Evolutionary conservation across 2,888 invertebrate species (phyloP), one percentile per base, ranked within the genome.

Genomic region (Catocala nupta): DNA sequence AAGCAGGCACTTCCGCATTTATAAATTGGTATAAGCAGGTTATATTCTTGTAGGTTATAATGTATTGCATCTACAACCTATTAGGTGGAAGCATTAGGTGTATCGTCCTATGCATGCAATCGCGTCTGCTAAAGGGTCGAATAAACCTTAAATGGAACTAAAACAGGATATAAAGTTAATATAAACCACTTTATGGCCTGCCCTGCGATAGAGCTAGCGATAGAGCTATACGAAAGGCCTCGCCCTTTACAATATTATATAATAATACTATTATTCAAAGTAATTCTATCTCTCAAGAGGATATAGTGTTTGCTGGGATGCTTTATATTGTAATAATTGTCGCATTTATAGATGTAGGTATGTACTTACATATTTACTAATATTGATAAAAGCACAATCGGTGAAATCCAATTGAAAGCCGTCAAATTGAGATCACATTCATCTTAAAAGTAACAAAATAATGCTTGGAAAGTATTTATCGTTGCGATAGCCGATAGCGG

Each of bases 111-210:
- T 43, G 33, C 33, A n/a, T 9, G 49, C 34, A 0, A n/a, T 39
- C n/a, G 34, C 47, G 25, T 36, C 47, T 11, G 52, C 9, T 49
- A 13, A 68, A 70, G 65, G 63, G 43, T 51, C 57, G 59, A 69
- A 16, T 50, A 59, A 76, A 68, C 79, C 77, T 80, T 85, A 89
- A 88, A 74, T 85, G 82, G 86, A 84, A 84, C 79, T 86, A 87
- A 88, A 89, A 74, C 78, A 71, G 77, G 78, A 84, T 81, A 83
- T 88, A 87, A 89, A 88, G 84, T 80, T 80, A 59, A 60, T 64
- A 70, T 47, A 62, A 69, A 75, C 73, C 84, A 63, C 80, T 87
- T 87, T 87, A 87, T 73, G 82, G 69, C 78, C 85, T 85, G 81
- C 86, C 87, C 83, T 81, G 56, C 61, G 65, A n/a, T n/a, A n/a